Base-by-base conservation (phyloP, 2,113 vertebrate genomes). In the Uropsilus gracilis region DNA sequence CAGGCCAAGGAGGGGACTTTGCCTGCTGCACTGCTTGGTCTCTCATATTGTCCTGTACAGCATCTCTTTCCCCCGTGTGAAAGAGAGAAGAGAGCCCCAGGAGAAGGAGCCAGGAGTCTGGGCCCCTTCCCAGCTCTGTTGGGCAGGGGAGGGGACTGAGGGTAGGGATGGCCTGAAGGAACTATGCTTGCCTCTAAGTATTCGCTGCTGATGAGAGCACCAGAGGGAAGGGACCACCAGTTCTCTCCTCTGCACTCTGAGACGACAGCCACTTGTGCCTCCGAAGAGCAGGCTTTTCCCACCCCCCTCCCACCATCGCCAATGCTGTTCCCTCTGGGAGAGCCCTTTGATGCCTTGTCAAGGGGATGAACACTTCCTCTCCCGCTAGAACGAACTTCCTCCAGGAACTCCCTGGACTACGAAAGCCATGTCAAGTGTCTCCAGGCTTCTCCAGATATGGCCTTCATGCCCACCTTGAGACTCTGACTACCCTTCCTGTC, bases 151-250 rank as follows among this genome's bases (percentile, higher is more conserved):
- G 17, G 1, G 32, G 8, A 12, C 0, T 9, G 24, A 28, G 12
- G 0, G 8, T 12, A 14, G 48, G 53, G 48, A 66, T 0, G 18
- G 22, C 20, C 59, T 39, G n/a, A 6, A 0, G 0, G 4, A 37
- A 11, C 30, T 48, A 13, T 6, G 4, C 46, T 55, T 26, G 61
- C 12, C 30, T 11, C 0, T 8, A 30, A 57, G 18, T 39, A 20
- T 32, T 18, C 11, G 46, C 39, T 39, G 44, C 55, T 8, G 12
- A 32, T 0, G 0, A 2, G 7, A 30, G 48, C 1, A 6, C 53
- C 50, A 34, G 42, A 18, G 26, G 17, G 24, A 14, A 30, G 63
- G 84, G 59, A 18, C 44, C 0, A 6, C 2, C 18, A 32, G 39
- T 12, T 72, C n/a, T 46, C 5, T 0, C 6, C 3, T 34, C 28